Conservation (phyloP, 2,113 vertebrate species). For the Gobiocypris rarus region DNA sequence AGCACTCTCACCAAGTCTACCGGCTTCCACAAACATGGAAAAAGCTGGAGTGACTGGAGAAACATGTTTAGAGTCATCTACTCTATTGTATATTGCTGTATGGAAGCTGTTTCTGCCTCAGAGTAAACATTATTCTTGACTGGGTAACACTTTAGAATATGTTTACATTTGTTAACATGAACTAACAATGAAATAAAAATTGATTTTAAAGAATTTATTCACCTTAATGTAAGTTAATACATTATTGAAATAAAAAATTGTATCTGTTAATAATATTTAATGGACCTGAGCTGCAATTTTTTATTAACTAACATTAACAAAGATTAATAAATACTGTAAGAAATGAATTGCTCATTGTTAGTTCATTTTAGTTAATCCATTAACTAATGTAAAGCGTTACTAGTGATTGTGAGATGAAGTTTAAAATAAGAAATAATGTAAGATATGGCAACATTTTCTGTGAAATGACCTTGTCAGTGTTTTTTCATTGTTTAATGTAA, state of each 20-base stretch:
- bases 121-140: background rate
- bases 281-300: no score
- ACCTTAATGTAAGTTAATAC: no score
- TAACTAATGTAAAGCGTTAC: background rate
- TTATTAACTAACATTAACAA: background rate
- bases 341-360: no score
- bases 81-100: background rate
- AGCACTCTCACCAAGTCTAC: background rate
- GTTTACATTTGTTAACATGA: background rate
- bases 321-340: background rate
- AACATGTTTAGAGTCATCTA: background rate
- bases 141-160: background rate
- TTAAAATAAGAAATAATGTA: background rate
- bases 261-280: no score
- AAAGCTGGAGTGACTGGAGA: background rate
- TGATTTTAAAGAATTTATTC: no score
- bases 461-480: background rate
- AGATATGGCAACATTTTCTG: background rate
- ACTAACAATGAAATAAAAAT: no score
- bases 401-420: background rate
- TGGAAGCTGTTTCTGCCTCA: background rate
- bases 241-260: no score
- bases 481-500: background rate
- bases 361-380: no score
- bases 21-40: background rate